phyloP scores from a whole-genome alignment of 2,797 vertebrate species.

The Phoebastria nigripes region DNA sequence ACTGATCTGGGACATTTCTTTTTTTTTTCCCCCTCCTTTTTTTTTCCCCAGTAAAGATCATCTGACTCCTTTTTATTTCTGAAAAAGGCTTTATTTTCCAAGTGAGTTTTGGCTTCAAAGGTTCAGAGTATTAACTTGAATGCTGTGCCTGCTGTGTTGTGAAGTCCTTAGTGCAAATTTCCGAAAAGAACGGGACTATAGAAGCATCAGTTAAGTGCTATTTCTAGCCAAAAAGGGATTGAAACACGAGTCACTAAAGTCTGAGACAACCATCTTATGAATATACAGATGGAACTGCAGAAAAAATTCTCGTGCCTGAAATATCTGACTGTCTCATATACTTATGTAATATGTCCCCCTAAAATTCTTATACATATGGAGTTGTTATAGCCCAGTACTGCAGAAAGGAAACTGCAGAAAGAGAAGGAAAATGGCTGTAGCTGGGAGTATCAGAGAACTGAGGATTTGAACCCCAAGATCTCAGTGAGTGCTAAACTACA shows the following conservation, averaged over 20 bases:
- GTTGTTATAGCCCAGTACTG: neutral
- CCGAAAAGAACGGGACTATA: neutral
- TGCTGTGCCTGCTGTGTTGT: neutral
- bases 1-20: neutral
- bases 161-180: constrained; percentile 5
- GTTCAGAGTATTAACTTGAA: constrained; percentile 16
- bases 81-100: constrained; percentile 1
- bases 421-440: neutral
- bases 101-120: neutral
- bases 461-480: neutral
- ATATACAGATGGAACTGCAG: constrained; percentile 34
- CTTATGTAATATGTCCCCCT: constrained; percentile 23
- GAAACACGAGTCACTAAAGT: neutral
- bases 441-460: neutral
- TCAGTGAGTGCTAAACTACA: neutral
- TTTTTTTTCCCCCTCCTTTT: neutral
- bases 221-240: constrained; percentile 31
- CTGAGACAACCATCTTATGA: constrained; percentile 17
- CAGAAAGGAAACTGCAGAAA: neutral
- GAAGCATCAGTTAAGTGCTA: constrained; percentile 1
- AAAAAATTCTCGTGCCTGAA: constrained; percentile 23
- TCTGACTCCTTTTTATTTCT: constrained; percentile 14
- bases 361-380: constrained; percentile 7
- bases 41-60: neutral
- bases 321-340: constrained; percentile 17